Base-by-base conservation (phyloP, 2,113 vertebrate genomes). In the Mixornis gularis region DNA sequence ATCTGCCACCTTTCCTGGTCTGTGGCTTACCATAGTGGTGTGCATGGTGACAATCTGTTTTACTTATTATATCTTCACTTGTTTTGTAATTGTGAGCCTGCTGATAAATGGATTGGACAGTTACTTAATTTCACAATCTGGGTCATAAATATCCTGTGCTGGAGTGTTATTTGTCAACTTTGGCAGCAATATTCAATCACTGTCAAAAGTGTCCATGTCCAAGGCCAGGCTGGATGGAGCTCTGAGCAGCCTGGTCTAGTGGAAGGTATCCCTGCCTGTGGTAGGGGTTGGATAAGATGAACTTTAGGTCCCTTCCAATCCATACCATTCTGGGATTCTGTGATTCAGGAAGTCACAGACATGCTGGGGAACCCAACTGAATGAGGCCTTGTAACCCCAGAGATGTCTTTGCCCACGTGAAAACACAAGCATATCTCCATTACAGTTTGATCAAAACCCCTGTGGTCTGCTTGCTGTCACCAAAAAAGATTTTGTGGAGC, bases 91-190 rank as follows among this genome's bases (percentile, higher is more conserved):
- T 79, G 72, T 80, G 60, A 90, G n/a, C 1, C 0, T 19, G 62
- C 32, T 94, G 80, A 90, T 81, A 86, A 92, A 95, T 88, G 53
- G 60, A 36, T 80, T 38, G 49, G 58, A 55, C 43, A 19, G 26
- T 81, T 92, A 71, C 49, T 81, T 80, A 87, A 72, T 95, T 64
- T 89, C 58, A 49, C 26, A 6, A 10, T 49, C 29, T 13, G 32
- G 9, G 7, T 55, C 49, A 49, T 78, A 83, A 90, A 92, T 92
- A 90, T 83, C 36, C 19, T 41, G 36, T 2, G 2, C 44, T 68
- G 43, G 38, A 73, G 36, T 49, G 72, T 41, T 74, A 60, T 86
- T 85, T 77, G 43, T 32, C 59, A 82, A 21, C 25, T 87, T 26
- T 88, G 71, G 46, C 52, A 90, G 68, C 21, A 25, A 36, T 60